These are phyloP conservation scores for Misgurnus mizolepis DNA, from an alignment of 2,113 vertebrate species.

Conservation along the genomic window DNA sequence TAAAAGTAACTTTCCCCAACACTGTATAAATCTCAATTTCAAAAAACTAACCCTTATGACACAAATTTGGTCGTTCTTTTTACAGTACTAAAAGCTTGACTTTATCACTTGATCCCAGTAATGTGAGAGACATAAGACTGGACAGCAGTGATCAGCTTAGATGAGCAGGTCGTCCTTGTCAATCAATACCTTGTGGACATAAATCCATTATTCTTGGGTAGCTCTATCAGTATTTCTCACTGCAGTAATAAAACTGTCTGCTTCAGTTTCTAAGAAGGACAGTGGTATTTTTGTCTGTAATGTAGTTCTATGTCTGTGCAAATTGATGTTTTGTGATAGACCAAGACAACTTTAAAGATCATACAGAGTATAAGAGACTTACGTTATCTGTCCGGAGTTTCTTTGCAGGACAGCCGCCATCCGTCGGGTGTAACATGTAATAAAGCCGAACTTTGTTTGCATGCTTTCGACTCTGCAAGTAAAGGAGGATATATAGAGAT, in stretches of 20 bases:
- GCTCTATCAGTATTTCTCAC: slow-evolving; percentile 7
- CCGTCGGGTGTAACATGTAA: slow-evolving; percentile 91
- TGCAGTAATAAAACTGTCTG: not conserved
- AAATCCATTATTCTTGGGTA: slow-evolving; percentile 19
- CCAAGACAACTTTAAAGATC: too few relatives aligned
- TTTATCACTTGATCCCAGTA: slow-evolving; percentile 16
- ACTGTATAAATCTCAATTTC: too few relatives aligned
- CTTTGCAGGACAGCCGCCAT: slow-evolving; percentile 92
- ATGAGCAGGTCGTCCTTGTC: slow-evolving; percentile 1
- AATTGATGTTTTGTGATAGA: too few relatives aligned
- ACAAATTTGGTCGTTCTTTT: slow-evolving; percentile 5
- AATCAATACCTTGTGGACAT: slow-evolving; percentile 39
- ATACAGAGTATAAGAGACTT: not conserved
- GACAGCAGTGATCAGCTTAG: not conserved
- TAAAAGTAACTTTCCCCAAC: too few relatives aligned
- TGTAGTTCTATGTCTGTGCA: not conserved
- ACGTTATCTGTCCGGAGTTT: slow-evolving; percentile 84
- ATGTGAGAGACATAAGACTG: not conserved
- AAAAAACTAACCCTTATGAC: not conserved
- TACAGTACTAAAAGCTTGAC: not conserved
- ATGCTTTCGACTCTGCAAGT: slow-evolving; percentile 89
- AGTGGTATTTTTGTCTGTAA: not conserved
- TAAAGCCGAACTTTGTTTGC: slow-evolving; percentile 94
- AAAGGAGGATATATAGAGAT: not conserved
- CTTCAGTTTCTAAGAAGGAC: not conserved